phyloP scores from a whole-genome alignment of 2,113 vertebrate species.

The Galbula dea region DNA sequence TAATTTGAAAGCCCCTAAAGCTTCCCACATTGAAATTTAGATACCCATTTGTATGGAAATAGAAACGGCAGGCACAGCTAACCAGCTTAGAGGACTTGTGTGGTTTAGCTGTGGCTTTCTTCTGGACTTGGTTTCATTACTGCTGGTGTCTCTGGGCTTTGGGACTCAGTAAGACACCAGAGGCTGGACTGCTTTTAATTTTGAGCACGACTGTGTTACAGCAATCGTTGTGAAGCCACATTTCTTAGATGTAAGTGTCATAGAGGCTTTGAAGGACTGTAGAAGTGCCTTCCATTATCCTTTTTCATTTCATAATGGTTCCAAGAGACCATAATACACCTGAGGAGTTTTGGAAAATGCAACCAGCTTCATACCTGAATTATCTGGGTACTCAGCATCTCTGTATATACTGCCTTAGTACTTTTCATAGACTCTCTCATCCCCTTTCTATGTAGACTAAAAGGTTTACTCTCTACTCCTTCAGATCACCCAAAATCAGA shows the following conservation, averaged over 20 bases:
- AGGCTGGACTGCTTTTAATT: not conserved
- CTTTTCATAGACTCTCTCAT: not conserved
- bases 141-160: not conserved
- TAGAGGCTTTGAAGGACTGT: not conserved
- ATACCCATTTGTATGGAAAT: not conserved
- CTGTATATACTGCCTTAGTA: not conserved
- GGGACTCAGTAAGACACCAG: not conserved
- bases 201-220: not conserved
- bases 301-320: not conserved
- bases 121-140: not conserved
- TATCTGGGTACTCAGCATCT: not conserved
- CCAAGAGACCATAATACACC: not conserved
- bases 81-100: fast-evolving
- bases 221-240: fast-evolving
- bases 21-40: fast-evolving
- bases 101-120: not conserved
- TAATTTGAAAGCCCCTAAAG: not conserved
- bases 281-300: not conserved
- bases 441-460: not conserved
- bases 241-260: not conserved
- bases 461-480: not conserved
- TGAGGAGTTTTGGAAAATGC: not conserved
- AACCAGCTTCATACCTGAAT: not conserved
- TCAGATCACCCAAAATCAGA: not conserved
- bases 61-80: fast-evolving